These are phyloP conservation scores for Gallinago stenura DNA, from an alignment of 2,797 vertebrate species.

Conservation along the genomic window DNA sequence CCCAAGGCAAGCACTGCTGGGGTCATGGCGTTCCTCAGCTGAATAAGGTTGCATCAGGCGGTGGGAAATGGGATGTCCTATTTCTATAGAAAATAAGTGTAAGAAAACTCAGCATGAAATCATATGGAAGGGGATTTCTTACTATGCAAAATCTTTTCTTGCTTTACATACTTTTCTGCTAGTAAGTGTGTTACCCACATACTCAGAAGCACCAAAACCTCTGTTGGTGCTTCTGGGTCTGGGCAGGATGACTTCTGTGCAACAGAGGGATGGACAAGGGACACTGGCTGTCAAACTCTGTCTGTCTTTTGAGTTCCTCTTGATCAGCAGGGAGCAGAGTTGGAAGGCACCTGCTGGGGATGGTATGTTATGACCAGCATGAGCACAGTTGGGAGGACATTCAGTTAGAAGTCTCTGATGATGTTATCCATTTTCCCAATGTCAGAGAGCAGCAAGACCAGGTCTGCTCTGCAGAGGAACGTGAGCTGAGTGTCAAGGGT, in stretches of 20 bases:
- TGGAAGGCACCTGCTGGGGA: neutral
- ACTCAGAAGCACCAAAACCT: neutral
- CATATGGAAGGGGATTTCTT: neutral
- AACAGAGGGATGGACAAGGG: neutral
- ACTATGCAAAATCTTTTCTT: neutral
- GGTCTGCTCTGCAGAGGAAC: neutral
- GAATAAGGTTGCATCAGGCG: neutral
- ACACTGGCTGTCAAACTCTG: neutral
- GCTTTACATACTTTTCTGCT: neutral
- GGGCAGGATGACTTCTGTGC: neutral
- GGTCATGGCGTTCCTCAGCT: neutral
- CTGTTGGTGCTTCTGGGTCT: neutral
- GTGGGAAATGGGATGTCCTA: neutral
- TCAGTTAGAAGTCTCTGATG: neutral
- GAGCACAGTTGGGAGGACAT: neutral
- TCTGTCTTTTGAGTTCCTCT: neutral
- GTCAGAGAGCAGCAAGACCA: neutral
- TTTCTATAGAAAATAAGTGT: neutral
- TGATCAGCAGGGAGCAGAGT: neutral
- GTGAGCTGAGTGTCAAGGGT: neutral
- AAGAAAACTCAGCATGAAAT: neutral
- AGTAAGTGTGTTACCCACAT: neutral
- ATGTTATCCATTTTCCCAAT: neutral
- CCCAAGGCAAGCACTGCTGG: neutral
- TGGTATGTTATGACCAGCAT: neutral